Percentiles rank a stretch among this genome's conserved stretches.
Conservation (phyloP, 2,113 vertebrate genomes). For the Nanorana parkeri region DNA sequence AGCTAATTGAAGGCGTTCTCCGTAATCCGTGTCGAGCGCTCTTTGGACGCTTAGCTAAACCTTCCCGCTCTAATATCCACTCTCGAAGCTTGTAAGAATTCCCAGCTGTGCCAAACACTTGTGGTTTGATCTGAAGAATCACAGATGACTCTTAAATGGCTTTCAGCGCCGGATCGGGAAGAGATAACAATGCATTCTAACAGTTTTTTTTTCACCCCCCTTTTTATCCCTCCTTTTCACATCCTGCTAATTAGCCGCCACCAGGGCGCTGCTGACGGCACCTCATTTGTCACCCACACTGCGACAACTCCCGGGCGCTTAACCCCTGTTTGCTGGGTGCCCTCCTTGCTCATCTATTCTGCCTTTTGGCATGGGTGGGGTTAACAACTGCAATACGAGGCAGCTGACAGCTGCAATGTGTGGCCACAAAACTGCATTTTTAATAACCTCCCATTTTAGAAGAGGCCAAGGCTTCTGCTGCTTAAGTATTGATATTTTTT, state of each 20-base stretch:
- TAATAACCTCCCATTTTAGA: slow-evolving; percentile 31
- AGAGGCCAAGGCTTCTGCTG: slow-evolving; percentile 19
- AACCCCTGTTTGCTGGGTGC: not conserved
- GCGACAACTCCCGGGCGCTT: not conserved
- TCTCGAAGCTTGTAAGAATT: slow-evolving; percentile 26
- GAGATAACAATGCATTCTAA: not conserved
- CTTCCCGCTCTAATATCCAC: slow-evolving; percentile 42
- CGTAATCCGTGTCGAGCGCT: not conserved
- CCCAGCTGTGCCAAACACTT: slow-evolving; percentile 47
- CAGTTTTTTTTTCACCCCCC: not conserved
- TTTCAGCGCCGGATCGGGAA: slow-evolving; percentile 8
- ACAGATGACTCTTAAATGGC: slow-evolving; percentile 48
- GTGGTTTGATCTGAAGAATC: slow-evolving; percentile 45
- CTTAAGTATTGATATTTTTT: slow-evolving; percentile 46
- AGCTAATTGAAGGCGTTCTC: slow-evolving; percentile 3
- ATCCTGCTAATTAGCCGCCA: slow-evolving; percentile 26
- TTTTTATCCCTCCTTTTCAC: not conserved
- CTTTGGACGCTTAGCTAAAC: slow-evolving; percentile 27
- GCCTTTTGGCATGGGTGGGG: not conserved
- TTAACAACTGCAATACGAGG: slow-evolving; percentile 15
- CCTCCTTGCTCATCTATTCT: not conserved
- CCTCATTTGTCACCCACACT: not conserved
- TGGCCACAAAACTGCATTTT: slow-evolving; percentile 14
- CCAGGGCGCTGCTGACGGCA: not conserved
- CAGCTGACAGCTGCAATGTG: slow-evolving; percentile 38